Percentiles rank a stretch among this genome's conserved stretches.
Evolutionary conservation across 2,113 vertebrate species (phyloP).

Genomic region (Cinclus mexicanus): DNA sequence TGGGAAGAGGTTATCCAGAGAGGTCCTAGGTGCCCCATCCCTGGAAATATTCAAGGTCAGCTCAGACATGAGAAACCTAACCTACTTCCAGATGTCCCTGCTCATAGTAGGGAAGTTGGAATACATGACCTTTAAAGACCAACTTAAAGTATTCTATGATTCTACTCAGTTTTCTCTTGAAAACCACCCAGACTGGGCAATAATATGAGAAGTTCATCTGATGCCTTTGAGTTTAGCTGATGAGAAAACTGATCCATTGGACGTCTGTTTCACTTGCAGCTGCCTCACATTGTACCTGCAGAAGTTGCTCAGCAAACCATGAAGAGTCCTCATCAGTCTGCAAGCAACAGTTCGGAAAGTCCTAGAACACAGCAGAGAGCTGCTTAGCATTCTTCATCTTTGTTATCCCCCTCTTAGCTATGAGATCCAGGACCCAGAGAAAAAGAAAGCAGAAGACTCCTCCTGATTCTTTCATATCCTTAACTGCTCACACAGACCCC

Average conservation of each 20-base stretch:
- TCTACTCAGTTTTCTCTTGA: background rate
- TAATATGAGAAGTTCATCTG: background rate
- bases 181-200: background rate
- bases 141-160: background rate
- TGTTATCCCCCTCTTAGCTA: conserved; percentile 89
- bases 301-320: conserved; percentile 93
- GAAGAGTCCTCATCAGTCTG: conserved; percentile 92
- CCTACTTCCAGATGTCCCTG: background rate
- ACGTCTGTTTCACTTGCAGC: background rate
- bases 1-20: background rate
- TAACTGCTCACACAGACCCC: background rate
- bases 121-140: background rate
- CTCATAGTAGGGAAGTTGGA: background rate
- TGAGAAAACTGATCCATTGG: fast-evolving
- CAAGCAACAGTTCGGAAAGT: conserved; percentile 93
- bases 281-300: conserved; percentile 79
- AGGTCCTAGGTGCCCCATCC: background rate
- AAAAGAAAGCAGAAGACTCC: background rate
- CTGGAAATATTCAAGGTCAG: background rate
- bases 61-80: background rate
- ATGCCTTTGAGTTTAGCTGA: background rate
- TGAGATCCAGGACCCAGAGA: conserved; percentile 88
- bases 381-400: conserved; percentile 91
- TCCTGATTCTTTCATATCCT: background rate
- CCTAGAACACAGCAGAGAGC: conserved; percentile 88